Conservation (phyloP, 2,797 vertebrate species). For the Tinamus major region DNA sequence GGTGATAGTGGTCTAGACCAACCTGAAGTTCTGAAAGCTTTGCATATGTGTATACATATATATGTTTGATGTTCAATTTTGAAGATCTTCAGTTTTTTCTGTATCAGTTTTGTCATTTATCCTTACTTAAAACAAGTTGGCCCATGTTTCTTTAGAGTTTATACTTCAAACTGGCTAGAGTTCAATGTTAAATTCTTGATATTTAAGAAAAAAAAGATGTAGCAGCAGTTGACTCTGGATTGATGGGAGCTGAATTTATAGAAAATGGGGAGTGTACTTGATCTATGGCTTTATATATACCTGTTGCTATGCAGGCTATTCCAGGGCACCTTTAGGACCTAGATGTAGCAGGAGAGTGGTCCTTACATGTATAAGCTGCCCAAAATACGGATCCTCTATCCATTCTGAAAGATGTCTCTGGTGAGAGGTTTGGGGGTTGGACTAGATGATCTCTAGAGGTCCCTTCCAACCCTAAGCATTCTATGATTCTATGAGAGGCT, state of each 20-base stretch:
- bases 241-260: background rate
- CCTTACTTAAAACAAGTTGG: background rate
- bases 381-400: background rate
- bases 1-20: background rate
- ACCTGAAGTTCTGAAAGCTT: background rate
- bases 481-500: no score
- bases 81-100: background rate
- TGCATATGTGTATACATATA: background rate
- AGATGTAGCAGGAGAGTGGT: background rate
- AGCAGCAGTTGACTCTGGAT: background rate
- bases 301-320: background rate
- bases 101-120: background rate
- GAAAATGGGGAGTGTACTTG: background rate
- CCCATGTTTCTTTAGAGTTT: background rate
- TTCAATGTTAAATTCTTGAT: background rate
- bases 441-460: no score
- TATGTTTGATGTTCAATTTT: background rate
- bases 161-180: background rate
- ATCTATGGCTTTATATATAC: background rate
- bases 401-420: background rate
- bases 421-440: no score
- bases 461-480: no score
- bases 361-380: background rate
- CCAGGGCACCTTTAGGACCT: background rate
- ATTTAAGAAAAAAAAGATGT: background rate